Evolutionary conservation across 2,797 vertebrate species (phyloP).

Genomic region (Cheirogaleus major): DNA sequence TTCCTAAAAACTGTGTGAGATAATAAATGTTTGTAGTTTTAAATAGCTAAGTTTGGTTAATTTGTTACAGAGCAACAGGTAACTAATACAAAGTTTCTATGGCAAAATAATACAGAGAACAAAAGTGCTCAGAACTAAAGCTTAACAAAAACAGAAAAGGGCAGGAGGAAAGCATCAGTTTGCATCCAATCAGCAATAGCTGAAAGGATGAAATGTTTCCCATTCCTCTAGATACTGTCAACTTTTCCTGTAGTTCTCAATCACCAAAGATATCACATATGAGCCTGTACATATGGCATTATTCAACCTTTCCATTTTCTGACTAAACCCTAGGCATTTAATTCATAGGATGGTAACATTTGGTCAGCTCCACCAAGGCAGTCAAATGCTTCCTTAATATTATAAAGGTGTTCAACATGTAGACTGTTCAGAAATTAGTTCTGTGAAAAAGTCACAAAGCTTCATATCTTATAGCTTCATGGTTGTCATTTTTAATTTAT

Average conservation of each 20-base stretch:
- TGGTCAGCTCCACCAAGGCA: neutral
- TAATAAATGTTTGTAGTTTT: neutral
- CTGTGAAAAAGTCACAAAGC: neutral
- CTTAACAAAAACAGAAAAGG: neutral
- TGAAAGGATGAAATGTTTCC: conserved; percentile 22
- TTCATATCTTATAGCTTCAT: neutral
- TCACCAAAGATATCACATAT: neutral
- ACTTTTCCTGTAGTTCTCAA: conserved; percentile 4
- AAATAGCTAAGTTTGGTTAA: neutral
- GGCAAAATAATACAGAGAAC: neutral
- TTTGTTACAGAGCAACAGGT: neutral
- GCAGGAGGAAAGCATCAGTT: neutral
- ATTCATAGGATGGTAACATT: neutral
- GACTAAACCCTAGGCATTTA: neutral
- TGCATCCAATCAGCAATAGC: neutral
- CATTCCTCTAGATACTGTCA: neutral
- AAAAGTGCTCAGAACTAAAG: neutral
- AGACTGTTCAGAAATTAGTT: neutral
- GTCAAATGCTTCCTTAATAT: neutral
- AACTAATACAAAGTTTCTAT: neutral
- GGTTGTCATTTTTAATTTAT: neutral
- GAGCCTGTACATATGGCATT: neutral
- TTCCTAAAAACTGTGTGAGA: neutral
- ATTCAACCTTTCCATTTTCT: neutral
- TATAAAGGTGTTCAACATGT: neutral